Base-by-base conservation (phyloP, 2,888 invertebrate genomes). In the Acrobasis suavella region DNA sequence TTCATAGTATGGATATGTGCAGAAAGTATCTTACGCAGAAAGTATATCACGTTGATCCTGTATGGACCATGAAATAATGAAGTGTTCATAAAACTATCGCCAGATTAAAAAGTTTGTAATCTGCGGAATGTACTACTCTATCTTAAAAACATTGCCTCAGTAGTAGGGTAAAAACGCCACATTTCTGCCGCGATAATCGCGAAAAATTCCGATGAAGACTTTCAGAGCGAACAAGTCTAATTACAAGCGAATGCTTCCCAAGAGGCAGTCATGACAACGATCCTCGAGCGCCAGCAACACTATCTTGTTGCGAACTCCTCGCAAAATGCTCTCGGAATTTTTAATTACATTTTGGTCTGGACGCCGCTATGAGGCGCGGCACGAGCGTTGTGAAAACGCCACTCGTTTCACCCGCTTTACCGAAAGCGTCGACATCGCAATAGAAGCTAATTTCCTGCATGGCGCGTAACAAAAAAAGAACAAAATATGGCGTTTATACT, bases 381-480 rank as follows among this genome's bases (percentile, higher is more conserved):
- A 85, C 78, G 87, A 83, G 83, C 83, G 80, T 80, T 82, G 81
- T 77, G 83, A 84, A 86, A 78, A 82, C 80, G 85, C 85, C 82
- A 85, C 89, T 87, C 89, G 87, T 88, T 90, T 86, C 83, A 81
- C 85, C 82, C 91, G 89, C 88, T 91, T 86, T 86, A 87, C 89
- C 87, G 83, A 90, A 90, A 90, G 85, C 89, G 89, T 89, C 90
- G 89, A 91, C 91, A 86, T 89, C 85, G 92, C 91, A 92, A 92
- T 91, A 91, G 91, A 84, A 91, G 88, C 91, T 91, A 91, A 92
- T 92, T 92, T 92, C 92, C 92, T 91, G 90, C 89, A 91, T 86
- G 86, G 87, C 87, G 85, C 81, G 82, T 85, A 82, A 85, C 84
- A 89, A 90, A 91, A 89, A 85, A 85, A 78, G 76, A 81, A 85